Evolutionary conservation across 1,140 invertebrate species (phyloP), one percentile per base, ranked within the genome.

Genomic region (Drosophila nannoptera): DNA sequence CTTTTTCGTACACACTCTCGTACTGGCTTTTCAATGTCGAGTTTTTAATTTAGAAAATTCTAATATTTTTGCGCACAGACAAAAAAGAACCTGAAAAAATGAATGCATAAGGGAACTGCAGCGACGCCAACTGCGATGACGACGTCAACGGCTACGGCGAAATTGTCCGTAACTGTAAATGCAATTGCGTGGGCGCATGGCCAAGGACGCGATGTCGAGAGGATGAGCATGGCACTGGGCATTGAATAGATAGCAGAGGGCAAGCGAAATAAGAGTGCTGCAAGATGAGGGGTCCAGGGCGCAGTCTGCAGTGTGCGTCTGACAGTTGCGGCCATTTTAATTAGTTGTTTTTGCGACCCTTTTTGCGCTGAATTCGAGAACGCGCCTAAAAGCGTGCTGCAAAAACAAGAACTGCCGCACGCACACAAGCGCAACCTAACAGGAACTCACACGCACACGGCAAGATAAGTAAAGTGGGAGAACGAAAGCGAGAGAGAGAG

Each of bases 341-440:
- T 69, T 75, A 73, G 64, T 76, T 69, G 50, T 32, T 48, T 55
- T 59, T 54, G 36, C 9, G 32, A 32, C 38, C 35, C 36, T 7
- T 16, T 42, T 49, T 61, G 32, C 7, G 32, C 31, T 43, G 48
- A 42, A 64, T 55, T 54, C 58, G 29, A 56, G 48, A 35, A 12
- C 45, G 52, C 64, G 69, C 73, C 71, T 65, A 69, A 69, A 73
- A 61, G 70, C 61, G 67, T 46, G 66, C 71, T 53, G 46, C 62
- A 58, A 52, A 58, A 62, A 54, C 56, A 55, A 61, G 56, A 72
- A 72, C 68, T 62, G 42, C 56, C 45, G 45, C 65, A 68, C 59
- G 53, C 55, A 67, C 29, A 55, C 43, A 69, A 32, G 59, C 52
- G 36, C 38, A 55, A 45, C 40, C 16, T 45, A 56, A 63, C 36